Conservation (phyloP, 2,113 vertebrate species). For the Carollia perspicillata region DNA sequence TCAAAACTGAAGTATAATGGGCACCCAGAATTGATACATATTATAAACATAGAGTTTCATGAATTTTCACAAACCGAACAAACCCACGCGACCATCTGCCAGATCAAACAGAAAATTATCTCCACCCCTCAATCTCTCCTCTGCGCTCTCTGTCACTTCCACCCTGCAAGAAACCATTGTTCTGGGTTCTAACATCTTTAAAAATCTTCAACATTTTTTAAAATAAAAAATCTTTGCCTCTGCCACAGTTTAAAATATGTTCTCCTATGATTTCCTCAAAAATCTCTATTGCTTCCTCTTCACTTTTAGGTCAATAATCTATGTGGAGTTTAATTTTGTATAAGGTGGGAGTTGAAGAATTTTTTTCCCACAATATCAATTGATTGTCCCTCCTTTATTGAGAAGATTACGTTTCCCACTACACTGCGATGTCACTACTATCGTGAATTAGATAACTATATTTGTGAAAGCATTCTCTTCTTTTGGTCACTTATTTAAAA, state of each 20-base stretch:
- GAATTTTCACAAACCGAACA: not conserved
- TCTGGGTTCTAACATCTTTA: not conserved
- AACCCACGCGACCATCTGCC: not conserved
- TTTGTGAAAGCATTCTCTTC: not conserved
- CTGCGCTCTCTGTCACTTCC: not conserved
- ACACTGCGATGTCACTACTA: not conserved
- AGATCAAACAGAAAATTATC: not conserved
- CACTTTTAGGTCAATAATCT: not conserved
- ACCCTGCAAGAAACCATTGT: not conserved
- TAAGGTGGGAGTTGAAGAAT: not conserved
- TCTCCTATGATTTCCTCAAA: not conserved
- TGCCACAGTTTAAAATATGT: not conserved
- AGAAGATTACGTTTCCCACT: not conserved
- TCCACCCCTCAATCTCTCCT: not conserved
- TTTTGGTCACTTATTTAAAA: not conserved
- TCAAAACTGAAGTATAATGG: not conserved
- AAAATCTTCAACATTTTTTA: no score
- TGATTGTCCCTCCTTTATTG: fast-evolving
- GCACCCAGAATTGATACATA: not conserved
- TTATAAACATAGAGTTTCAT: not conserved
- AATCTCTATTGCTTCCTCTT: not conserved
- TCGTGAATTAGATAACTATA: not conserved
- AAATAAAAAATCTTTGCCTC: not conserved
- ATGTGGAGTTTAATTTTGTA: not conserved
- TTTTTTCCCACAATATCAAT: no score